Conservation (phyloP, 1,140 invertebrate species). For the Meteorus sp. region DNA sequence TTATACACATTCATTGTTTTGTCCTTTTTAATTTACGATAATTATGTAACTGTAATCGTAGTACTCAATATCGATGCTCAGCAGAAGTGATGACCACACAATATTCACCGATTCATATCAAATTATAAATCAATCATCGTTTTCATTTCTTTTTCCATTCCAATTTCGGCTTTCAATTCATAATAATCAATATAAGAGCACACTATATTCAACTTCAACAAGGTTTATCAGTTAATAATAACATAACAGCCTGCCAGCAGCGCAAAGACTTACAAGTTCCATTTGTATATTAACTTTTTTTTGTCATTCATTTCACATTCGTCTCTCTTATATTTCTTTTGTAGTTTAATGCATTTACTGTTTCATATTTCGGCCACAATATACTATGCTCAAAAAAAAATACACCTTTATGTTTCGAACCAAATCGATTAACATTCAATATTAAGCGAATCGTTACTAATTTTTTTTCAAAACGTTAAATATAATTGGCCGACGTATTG, state of each 20-base stretch:
- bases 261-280: constrained; percentile 34
- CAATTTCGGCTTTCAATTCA: not conserved
- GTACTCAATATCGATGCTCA: not conserved
- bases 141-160: not conserved
- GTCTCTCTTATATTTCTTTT: constrained; percentile 7
- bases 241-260: constrained; percentile 60
- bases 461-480: constrained; percentile 26
- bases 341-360: not conserved
- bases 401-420: constrained; percentile 32
- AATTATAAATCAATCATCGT: not conserved
- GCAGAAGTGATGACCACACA: not conserved
- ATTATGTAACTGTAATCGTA: not conserved
- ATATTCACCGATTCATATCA: constrained; percentile 8
- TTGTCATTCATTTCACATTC: constrained; percentile 8
- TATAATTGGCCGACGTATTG: constrained; percentile 17
- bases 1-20: constrained; percentile 15
- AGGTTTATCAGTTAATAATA: constrained; percentile 49
- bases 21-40: constrained; percentile 20
- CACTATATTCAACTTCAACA: constrained; percentile 49
- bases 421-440: constrained; percentile 32
- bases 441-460: constrained; percentile 26
- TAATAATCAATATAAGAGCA: constrained; percentile 20
- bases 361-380: not conserved
- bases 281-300: not conserved
- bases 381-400: constrained; percentile 9